A percentile compares a stretch with the other conserved stretches of the same genome.
These are phyloP conservation scores for Craniophora ligustri DNA, from an alignment of 2,888 invertebrate genomes.

Conservation along the genomic window DNA sequence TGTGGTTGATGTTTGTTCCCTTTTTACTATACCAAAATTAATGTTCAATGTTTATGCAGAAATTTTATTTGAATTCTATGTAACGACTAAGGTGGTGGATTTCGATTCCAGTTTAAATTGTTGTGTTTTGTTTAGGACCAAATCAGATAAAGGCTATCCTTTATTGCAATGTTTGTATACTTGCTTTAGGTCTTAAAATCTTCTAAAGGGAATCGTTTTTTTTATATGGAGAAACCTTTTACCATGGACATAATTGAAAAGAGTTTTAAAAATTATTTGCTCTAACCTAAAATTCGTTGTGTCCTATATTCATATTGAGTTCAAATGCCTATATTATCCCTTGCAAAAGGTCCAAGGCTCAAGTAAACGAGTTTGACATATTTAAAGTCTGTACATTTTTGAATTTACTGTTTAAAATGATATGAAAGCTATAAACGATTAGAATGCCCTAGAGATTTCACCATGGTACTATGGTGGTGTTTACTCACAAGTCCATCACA, in stretches of 20 bases:
- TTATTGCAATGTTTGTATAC: too few relatives aligned
- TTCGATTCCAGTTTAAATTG: slow-evolving; percentile 33
- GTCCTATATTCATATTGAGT: too few relatives aligned
- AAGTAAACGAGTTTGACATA: too few relatives aligned
- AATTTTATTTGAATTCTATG: slow-evolving; percentile 17
- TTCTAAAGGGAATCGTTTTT: slow-evolving; percentile 4
- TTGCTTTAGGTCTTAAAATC: neutral
- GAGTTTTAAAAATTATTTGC: too few relatives aligned
- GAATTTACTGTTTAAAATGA: neutral
- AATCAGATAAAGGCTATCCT: slow-evolving; percentile 30
- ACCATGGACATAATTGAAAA: too few relatives aligned
- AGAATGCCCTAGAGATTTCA: too few relatives aligned
- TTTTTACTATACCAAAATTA: slow-evolving; percentile 36
- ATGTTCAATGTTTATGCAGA: slow-evolving; percentile 40
- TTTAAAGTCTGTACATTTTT: too few relatives aligned
- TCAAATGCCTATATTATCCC: too few relatives aligned
- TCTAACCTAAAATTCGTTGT: too few relatives aligned
- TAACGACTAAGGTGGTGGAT: slow-evolving; percentile 13
- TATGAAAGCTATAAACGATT: neutral
- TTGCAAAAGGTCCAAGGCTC: too few relatives aligned
- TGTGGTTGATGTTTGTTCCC: slow-evolving; percentile 45
- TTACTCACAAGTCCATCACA: slow-evolving; percentile 95
- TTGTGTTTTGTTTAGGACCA: slow-evolving; percentile 42
- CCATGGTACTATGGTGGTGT: too few relatives aligned
- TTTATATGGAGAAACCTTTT: too few relatives aligned